Evolutionary conservation across 2,888 invertebrate genomes (phyloP), one percentile per base, ranked within the genome.

Genomic region (Hemistola chrysoprasaria): DNA sequence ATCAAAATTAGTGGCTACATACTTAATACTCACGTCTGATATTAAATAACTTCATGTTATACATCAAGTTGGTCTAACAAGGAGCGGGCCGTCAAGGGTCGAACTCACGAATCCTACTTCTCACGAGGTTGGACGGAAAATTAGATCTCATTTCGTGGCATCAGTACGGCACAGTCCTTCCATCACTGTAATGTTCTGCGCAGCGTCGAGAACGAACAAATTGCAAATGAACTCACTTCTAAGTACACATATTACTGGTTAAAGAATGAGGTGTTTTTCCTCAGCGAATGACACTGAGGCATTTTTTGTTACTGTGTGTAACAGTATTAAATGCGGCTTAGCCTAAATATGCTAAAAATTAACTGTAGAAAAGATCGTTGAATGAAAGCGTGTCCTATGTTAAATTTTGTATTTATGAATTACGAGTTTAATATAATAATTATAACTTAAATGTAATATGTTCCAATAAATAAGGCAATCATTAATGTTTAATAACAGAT

Each of bases 141-240:
- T 67, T 63, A 62, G 62, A 65, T 68, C 65, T 68, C 64, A 66
- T 73, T 71, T 60, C 50, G 49, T 56, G 46, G 59, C 67, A 72
- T 70, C 70, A 68, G 64, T 39, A 47, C 48, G 43, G 42, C 30
- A 36, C 38, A 40, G 54, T 44, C 38, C 49, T 48, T 51, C 46
- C 50, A 52, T 53, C 53, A 44, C 47, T 45, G 48, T 51, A 52
- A 57, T 53, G 50, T 41, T 47, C 47, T 46, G 47, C 43, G 40
- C 49, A 44, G 40, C 38, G 44, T 45, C 43, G 42, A 24, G 36
- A 48, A 41, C 38, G 39, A 54, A 48, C 50, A 51, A 53, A 54
- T 54, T 53, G 50, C 51, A 52, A 52, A 51, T 56, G 54, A 55
- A 51, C 51, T 53, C 41, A 35, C 47, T 16, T 16, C n/a, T 16